A percentile compares a stretch with the other conserved stretches of the same genome.
phyloP scores from a whole-genome alignment of 2,113 vertebrate species.

The Phocoena phocoena region DNA sequence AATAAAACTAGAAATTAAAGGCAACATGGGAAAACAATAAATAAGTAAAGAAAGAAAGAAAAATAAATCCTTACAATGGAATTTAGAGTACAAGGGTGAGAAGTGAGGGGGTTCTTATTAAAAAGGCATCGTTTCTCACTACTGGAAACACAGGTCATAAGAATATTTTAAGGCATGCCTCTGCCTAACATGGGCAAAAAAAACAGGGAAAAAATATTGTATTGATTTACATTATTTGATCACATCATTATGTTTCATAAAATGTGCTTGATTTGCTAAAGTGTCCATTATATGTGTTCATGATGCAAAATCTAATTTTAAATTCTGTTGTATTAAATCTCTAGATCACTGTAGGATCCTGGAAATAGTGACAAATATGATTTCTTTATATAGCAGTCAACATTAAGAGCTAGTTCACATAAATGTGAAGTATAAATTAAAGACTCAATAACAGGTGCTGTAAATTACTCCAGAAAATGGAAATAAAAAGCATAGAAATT shows the following conservation, averaged over 20 bases:
- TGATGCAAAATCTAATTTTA: background rate
- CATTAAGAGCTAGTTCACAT: background rate
- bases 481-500: background rate
- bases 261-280: background rate
- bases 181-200: background rate
- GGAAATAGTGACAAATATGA: background rate
- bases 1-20: background rate
- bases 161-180: background rate
- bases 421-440: background rate
- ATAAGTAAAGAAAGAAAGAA: background rate
- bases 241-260: slow-evolving; percentile 3
- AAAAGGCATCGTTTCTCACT: background rate
- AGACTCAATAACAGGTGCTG: background rate
- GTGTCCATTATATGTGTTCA: background rate
- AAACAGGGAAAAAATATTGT: background rate
- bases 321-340: background rate
- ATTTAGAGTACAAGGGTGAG: background rate
- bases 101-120: background rate
- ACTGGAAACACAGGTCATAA: background rate
- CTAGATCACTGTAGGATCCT: background rate
- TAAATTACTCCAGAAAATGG: slow-evolving; percentile 7
- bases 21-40: background rate
- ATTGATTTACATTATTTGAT: background rate
- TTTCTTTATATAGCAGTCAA: background rate
- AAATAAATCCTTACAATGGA: background rate